Evolutionary conservation across 2,888 invertebrate species (phyloP), one percentile per base, ranked within the genome.

Genomic region (Hirtodrosophila confusa): DNA sequence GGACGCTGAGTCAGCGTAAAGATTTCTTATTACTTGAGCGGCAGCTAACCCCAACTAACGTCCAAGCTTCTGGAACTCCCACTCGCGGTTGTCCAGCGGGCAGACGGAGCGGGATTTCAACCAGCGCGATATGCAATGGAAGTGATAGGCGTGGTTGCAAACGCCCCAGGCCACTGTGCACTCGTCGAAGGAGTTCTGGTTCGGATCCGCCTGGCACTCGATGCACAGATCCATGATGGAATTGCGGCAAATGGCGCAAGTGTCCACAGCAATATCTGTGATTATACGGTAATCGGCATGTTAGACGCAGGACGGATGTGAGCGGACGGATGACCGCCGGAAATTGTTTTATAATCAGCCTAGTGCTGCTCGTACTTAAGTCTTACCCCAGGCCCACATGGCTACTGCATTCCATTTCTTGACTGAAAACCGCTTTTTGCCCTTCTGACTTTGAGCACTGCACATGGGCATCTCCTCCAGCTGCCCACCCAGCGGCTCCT

Each of bases 341-440:
- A 74, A 85, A 82, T 82, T 63, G 58, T 71, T 65, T 43, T 54
- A 68, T 78, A 86, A 83, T 75, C 84, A 62, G 68, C 75, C 71
- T 78, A 58, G 3, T 33, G 45, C 58, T 50, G 53, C 17, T 17
- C 17, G 17, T 17, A 17, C 17, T 17, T 72, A 55, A 41, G 56
- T 27, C 55, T 54, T 55, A 74, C 73, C 98, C 98, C 98, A 99
- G 61, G 99, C 98, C 99, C 99, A 99, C 23, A 99, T 93, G 53
- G 99, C 99, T n/a, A 99, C 99, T 56, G 99, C 99, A 93, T 98
- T 98, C 99, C 99, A 99, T 96, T 98, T 98, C 93, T 98, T 98
- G 0, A 99, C 98, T 95, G 97, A 98, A 90, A 99, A 99, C 89
- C 98, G 94, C 91, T 98, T 98, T 91, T 47, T 53, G 27, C 2